Conservation (phyloP, 2,113 vertebrate genomes). For the Thermophis baileyi region DNA sequence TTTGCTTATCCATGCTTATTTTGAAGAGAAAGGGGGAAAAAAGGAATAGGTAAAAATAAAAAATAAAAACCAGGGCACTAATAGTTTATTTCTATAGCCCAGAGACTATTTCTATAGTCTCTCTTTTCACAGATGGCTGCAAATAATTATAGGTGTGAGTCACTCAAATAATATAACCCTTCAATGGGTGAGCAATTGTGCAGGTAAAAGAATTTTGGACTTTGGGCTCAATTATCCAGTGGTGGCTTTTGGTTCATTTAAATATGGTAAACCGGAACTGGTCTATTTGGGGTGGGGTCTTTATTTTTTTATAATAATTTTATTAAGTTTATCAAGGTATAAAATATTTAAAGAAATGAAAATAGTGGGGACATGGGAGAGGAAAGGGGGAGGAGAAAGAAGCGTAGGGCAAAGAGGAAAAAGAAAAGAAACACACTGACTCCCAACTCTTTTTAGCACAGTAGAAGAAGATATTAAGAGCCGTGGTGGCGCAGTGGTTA, state of each 20-base stretch:
- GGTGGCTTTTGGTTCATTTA: neutral
- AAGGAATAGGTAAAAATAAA: neutral
- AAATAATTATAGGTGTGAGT: neutral
- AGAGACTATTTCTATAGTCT: too few relatives aligned
- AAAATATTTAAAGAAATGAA: neutral
- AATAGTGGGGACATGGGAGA: neutral
- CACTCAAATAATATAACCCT: neutral
- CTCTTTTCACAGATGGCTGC: neutral
- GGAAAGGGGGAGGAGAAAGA: neutral
- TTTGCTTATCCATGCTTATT: fast-evolving
- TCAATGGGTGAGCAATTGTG: neutral
- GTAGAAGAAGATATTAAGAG: neutral
- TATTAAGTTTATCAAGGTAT: neutral
- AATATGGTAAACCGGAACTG: neutral
- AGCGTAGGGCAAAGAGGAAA: neutral
- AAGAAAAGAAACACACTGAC: neutral
- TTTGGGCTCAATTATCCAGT: neutral
- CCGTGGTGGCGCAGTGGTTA: too few relatives aligned
- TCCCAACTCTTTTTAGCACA: neutral
- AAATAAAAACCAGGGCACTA: fast-evolving
- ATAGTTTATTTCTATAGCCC: neutral
- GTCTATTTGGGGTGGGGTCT: neutral
- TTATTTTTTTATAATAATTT: neutral
- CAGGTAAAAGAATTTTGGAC: neutral
- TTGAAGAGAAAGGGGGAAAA: neutral